phyloP scores from a whole-genome alignment of 2,888 invertebrate species.

The Stenotaenia linearis region DNA sequence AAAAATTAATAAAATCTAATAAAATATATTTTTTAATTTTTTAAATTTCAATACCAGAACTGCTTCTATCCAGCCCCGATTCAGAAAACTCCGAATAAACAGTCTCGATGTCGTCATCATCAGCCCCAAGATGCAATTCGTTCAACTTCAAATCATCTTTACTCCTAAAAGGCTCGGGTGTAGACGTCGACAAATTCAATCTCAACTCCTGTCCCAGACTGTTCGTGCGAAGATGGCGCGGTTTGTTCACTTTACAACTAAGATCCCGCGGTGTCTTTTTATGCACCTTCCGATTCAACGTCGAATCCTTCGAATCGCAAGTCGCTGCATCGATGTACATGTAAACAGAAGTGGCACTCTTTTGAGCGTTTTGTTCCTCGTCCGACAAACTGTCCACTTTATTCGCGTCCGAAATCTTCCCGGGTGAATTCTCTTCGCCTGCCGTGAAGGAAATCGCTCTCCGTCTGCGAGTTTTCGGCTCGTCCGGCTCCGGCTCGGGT shows the following conservation, averaged over 20 bases:
- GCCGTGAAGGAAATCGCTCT: not conserved
- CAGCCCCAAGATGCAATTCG: not conserved
- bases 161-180: not conserved
- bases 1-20: not conserved
- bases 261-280: not conserved
- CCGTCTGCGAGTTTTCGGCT: not conserved
- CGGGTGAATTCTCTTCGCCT: not conserved
- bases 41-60: not conserved
- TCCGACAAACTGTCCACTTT: slow-evolving; percentile 3
- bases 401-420: not conserved
- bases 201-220: not conserved
- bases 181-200: not conserved
- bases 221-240: not conserved
- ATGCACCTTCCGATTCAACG: not conserved
- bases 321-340: slow-evolving; percentile 35
- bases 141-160: not conserved
- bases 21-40: not conserved
- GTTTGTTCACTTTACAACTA: not conserved
- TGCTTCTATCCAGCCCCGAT: not conserved
- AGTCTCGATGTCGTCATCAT: not conserved
- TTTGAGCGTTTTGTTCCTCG: not conserved
- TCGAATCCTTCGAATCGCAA: not conserved
- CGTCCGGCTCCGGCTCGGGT: not conserved
- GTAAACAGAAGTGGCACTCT: slow-evolving; percentile 33
- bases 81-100: slow-evolving; percentile 24